These are phyloP conservation scores for Orchestia grillus DNA, from an alignment of 1,140 invertebrate genomes.

Conservation along the genomic window DNA sequence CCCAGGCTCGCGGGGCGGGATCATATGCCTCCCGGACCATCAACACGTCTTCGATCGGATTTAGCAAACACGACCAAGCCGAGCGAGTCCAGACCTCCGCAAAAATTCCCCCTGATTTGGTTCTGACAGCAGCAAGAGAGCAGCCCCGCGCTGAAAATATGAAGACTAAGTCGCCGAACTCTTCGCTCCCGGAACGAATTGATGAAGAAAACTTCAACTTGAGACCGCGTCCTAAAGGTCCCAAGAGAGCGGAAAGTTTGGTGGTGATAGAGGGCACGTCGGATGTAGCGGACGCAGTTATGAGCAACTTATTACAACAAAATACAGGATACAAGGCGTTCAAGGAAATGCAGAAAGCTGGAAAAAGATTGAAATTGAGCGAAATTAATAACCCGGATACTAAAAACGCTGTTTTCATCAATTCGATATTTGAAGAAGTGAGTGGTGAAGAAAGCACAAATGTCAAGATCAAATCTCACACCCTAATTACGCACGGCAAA, in stretches of 20 bases:
- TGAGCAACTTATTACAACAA: too few species aligned
- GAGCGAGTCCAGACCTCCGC: not conserved
- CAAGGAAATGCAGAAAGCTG: not conserved
- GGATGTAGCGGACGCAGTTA: not conserved
- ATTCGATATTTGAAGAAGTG: not conserved
- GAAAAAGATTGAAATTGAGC: not conserved
- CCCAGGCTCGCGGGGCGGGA: not conserved
- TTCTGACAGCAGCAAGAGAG: not conserved
- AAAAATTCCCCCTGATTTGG: not conserved
- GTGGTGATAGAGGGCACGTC: not conserved
- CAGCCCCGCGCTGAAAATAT: not conserved
- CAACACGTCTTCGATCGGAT: constrained; percentile 30
- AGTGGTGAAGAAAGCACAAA: not conserved
- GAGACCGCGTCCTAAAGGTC: not conserved
- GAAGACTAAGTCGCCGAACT: not conserved
- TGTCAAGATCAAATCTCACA: not conserved
- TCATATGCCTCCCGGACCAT: not conserved
- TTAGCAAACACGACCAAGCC: constrained; percentile 19
- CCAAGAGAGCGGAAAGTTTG: not conserved
- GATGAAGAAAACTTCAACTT: not conserved
- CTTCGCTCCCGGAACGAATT: not conserved
- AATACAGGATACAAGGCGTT: not conserved
- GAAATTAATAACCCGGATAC: not conserved
- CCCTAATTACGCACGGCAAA: not conserved
- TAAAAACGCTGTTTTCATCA: not conserved